A percentile compares a stretch with the other conserved stretches of the same genome.
Evolutionary conservation across 2,797 vertebrate genomes (phyloP).

Genomic region (Cygnus olor): DNA sequence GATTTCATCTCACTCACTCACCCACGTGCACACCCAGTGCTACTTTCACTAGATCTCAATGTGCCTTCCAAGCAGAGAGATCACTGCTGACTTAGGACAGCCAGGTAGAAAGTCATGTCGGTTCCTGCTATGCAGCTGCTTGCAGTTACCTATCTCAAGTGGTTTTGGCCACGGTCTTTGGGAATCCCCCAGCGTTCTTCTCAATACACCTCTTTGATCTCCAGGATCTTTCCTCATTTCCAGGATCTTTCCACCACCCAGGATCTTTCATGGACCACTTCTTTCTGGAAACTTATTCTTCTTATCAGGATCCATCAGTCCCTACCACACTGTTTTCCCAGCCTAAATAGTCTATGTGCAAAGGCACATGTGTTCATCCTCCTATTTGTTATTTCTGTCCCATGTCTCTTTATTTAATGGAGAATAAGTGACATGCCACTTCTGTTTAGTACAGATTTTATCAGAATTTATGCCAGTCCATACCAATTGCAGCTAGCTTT

Average conservation of each 20-base stretch:
- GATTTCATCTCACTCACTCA: not conserved
- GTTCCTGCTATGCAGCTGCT: not conserved
- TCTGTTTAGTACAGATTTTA: not conserved
- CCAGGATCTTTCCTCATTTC: not conserved
- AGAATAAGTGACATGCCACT: not conserved
- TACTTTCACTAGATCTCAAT: not conserved
- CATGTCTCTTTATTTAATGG: not conserved
- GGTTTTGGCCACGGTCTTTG: not conserved
- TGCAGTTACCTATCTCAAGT: not conserved
- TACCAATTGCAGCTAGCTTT: not conserved
- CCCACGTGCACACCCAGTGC: not conserved
- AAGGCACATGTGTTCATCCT: not conserved
- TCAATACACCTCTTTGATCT: not conserved
- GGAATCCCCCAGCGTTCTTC: rapidly evolving
- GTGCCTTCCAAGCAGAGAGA: not conserved
- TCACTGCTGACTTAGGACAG: not conserved
- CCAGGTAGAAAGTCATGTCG: not conserved
- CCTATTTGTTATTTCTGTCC: not conserved
- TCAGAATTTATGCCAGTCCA: not conserved
- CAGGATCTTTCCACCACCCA: not conserved
- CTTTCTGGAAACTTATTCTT: not conserved
- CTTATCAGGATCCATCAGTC: not conserved
- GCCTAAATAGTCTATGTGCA: not conserved
- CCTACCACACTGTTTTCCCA: not conserved
- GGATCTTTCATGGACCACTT: not conserved